phyloP scores from a whole-genome alignment of 2,888 invertebrate species.

The Torymus auratus region DNA sequence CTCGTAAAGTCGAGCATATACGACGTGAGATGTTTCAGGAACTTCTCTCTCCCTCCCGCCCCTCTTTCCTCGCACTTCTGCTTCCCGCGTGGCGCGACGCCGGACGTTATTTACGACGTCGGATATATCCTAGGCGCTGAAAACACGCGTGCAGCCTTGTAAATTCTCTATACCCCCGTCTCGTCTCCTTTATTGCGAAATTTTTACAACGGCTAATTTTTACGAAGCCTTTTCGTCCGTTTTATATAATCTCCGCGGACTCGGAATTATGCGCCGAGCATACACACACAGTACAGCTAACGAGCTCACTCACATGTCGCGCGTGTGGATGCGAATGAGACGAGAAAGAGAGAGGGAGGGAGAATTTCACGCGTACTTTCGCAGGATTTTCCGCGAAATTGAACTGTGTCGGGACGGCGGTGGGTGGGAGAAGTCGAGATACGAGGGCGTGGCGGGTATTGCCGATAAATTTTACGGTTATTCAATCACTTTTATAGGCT shows the following conservation, averaged over 20 bases:
- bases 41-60: conserved; percentile 30
- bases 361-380: conserved; percentile 39
- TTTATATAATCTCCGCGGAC: conserved; percentile 44
- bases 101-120: conserved; percentile 54
- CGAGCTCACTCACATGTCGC: conserved; percentile 20
- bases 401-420: conserved; percentile 31
- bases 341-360: no score
- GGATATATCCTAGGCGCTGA: conserved; percentile 53
- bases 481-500: conserved; percentile 57
- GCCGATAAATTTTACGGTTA: conserved; percentile 56
- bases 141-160: conserved; percentile 45
- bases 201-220: conserved; percentile 51
- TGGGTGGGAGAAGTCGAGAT: conserved; percentile 13
- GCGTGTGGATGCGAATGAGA: not conserved
- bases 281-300: no score
- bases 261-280: not conserved
- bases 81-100: not conserved
- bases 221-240: conserved; percentile 22
- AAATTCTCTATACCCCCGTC: conserved; percentile 30
- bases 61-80: not conserved
- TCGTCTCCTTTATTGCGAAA: conserved; percentile 39
- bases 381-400: conserved; percentile 53
- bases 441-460: not conserved
- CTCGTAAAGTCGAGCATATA: conserved; percentile 57
- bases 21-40: conserved; percentile 55